A percentile compares a stretch with the other conserved stretches of the same genome.
phyloP scores from a whole-genome alignment of 2,113 vertebrate species.

The Regulus satrapa region DNA sequence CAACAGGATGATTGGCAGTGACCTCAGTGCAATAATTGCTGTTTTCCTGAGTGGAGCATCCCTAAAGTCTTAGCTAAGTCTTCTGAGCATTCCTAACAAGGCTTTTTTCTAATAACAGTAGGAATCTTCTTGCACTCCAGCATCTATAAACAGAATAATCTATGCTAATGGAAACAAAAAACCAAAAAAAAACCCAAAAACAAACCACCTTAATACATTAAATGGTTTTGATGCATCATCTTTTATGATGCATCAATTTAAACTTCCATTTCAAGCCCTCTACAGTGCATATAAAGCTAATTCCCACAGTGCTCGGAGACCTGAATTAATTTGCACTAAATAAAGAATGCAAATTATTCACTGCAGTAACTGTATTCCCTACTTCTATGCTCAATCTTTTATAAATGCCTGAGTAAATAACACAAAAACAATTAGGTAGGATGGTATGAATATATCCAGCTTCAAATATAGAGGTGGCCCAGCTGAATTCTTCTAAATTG shows the following conservation, averaged over 20 bases:
- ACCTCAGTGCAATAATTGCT: neutral
- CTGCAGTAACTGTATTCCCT: neutral
- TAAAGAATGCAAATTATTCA: slow-evolving; percentile 12
- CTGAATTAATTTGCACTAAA: slow-evolving; percentile 17
- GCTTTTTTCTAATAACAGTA: neutral
- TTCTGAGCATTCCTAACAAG: neutral
- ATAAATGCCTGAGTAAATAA: slow-evolving; percentile 4
- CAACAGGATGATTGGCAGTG: neutral
- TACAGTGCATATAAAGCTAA: neutral
- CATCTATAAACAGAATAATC: neutral
- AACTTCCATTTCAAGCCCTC: neutral
- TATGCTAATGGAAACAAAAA: neutral
- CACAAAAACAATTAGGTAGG: neutral
- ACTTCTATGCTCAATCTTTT: neutral
- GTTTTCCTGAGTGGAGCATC: neutral
- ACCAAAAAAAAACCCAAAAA: neutral
- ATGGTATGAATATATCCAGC: neutral
- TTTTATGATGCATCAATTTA: neutral
- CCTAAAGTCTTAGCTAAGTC: neutral
- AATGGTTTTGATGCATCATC: too few relatives aligned
- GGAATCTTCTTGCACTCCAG: neutral
- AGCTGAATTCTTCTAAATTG: neutral
- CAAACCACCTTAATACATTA: neutral
- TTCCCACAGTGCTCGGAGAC: neutral
- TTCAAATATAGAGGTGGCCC: neutral